These are phyloP conservation scores for Todiramphus saurophagus DNA, from an alignment of 2,113 vertebrate genomes.

Conservation along the genomic window DNA sequence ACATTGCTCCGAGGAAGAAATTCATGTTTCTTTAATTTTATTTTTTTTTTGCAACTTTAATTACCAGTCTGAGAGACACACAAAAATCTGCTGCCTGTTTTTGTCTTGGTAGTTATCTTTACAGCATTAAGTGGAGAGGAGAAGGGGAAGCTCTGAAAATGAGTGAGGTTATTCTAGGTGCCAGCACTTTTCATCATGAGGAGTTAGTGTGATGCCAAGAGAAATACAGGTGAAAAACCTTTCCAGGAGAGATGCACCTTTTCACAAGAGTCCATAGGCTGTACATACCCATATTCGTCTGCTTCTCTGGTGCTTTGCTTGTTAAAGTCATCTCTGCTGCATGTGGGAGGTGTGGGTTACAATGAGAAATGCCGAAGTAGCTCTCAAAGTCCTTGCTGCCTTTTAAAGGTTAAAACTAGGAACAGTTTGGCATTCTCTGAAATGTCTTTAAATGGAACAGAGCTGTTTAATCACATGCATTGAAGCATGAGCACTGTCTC, in stretches of 20 bases:
- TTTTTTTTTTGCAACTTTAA: not conserved
- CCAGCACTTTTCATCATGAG: not conserved
- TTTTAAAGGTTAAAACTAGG: conserved; percentile 64
- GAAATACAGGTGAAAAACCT: not conserved
- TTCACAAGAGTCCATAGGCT: not conserved
- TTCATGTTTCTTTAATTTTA: not conserved
- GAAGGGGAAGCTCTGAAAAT: not conserved
- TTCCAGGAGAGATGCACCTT: not conserved
- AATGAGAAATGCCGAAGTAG: conserved; percentile 37
- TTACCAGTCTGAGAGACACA: not conserved
- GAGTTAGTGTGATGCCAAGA: not conserved
- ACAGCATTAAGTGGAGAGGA: not conserved
- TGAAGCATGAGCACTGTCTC: not conserved
- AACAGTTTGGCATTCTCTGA: conserved; percentile 28
- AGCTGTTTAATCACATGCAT: conserved; percentile 17
- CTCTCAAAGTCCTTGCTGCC: conserved; percentile 24
- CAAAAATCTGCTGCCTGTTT: not conserved
- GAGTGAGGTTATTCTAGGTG: not conserved
- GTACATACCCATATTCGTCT: not conserved
- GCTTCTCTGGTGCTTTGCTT: not conserved
- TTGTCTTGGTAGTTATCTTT: not conserved
- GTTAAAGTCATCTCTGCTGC: conserved; percentile 15
- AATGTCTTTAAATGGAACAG: conserved; percentile 40
- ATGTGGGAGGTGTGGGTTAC: conserved; percentile 61
- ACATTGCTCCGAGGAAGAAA: not conserved